phyloP scores from a whole-genome alignment of 2,113 vertebrate genomes.

The Meleagris gallopavo region DNA sequence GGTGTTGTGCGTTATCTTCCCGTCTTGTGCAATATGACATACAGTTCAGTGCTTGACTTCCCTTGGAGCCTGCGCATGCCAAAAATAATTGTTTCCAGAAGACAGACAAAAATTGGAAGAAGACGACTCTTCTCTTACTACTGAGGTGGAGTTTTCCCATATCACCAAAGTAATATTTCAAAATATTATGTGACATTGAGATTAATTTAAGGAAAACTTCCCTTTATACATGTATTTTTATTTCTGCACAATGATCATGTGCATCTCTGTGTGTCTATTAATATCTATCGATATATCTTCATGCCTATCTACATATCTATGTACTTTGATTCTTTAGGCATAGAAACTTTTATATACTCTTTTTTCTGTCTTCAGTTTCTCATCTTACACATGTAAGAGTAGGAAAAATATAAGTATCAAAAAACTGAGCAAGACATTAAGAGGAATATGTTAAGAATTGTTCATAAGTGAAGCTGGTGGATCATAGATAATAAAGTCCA shows the following conservation, averaged over 20 bases:
- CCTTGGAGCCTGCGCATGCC: neutral
- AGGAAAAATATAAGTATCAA: rapidly evolving
- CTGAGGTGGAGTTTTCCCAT: neutral
- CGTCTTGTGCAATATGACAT: rapidly evolving
- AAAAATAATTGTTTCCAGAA: slow-evolving; percentile 15
- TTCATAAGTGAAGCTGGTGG: neutral
- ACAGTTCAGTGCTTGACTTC: neutral
- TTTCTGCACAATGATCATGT: neutral
- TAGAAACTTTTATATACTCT: neutral
- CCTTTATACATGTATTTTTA: neutral
- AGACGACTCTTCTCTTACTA: neutral
- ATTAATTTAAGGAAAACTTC: neutral
- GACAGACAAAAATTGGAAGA: neutral
- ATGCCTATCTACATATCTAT: neutral
- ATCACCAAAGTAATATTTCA: neutral
- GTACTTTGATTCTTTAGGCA: neutral
- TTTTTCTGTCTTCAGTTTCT: neutral
- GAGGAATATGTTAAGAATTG: neutral
- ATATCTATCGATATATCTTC: neutral
- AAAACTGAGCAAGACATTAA: neutral
- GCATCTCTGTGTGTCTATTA: neutral
- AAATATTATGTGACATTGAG: neutral
- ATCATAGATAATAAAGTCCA: neutral
- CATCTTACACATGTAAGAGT: neutral
- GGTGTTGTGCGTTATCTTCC: neutral